Evolutionary conservation across 2,797 vertebrate genomes (phyloP).

Genomic region (Tachyglossus aculeatus): DNA sequence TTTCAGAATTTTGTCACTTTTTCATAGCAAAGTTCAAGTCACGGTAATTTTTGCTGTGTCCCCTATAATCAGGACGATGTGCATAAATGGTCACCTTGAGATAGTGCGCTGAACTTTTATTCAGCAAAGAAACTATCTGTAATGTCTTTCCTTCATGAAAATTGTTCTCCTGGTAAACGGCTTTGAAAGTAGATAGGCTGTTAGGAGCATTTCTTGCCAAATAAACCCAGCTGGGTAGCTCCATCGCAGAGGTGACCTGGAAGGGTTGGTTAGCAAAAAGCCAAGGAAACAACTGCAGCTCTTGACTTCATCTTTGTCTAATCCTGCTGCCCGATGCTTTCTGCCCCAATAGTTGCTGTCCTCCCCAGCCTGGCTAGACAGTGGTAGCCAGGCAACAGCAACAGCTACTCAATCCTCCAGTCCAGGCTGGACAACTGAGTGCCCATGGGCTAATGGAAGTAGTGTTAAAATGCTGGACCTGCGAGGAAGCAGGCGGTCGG

Average conservation of each 20-base stretch:
- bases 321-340: too few species aligned
- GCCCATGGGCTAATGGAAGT: too few species aligned
- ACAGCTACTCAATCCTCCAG: too few species aligned
- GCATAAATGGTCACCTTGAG: constrained; percentile 43
- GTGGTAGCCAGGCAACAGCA: background rate
- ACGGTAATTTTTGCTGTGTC: constrained; percentile 5
- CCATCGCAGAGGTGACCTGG: background rate
- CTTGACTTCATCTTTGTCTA: too few species aligned
- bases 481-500: too few species aligned
- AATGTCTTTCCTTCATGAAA: background rate
- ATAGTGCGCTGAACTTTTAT: constrained; percentile 16
- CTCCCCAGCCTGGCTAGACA: background rate
- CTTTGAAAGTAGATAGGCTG: constrained; percentile 5
- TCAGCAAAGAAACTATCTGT: background rate
- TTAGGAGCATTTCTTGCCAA: background rate
- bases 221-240: background rate
- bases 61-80: constrained; percentile 14
- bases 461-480: too few species aligned
- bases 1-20: background rate
- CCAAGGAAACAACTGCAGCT: background rate
- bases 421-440: too few species aligned
- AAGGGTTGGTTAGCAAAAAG: background rate
- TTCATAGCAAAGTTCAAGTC: constrained; percentile 13
- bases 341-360: too few species aligned
- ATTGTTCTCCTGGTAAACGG: constrained; percentile 1